phyloP scores from a whole-genome alignment of 2,113 vertebrate species.

The Romanogobio albipinnatus region DNA sequence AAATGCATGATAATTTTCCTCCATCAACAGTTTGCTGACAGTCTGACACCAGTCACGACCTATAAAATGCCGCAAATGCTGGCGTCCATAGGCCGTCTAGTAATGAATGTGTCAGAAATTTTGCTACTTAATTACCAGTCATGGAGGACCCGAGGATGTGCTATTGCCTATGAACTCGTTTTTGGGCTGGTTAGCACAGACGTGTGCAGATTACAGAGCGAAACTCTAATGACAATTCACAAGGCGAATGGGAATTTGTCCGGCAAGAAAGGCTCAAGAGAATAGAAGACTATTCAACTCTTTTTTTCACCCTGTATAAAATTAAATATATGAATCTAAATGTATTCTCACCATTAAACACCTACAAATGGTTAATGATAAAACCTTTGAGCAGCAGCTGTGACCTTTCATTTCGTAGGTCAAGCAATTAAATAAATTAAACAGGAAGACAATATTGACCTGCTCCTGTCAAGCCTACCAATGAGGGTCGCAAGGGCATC shows the following conservation, averaged over 20 bases:
- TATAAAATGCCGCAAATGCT: constrained; percentile 52
- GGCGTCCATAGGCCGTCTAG: constrained; percentile 34
- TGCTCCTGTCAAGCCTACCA: constrained; percentile 31
- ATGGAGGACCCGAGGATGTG: constrained; percentile 46
- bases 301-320: constrained; percentile 14
- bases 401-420: constrained; percentile 59
- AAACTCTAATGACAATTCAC: constrained; percentile 51
- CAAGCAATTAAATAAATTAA: constrained; percentile 55
- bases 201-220: constrained; percentile 53
- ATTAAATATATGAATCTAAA: constrained; percentile 32
- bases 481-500: constrained; percentile 17
- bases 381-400: constrained; percentile 12
- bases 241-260: constrained; percentile 42
- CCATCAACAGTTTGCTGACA: constrained; percentile 59
- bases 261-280: constrained; percentile 5
- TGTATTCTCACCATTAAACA: not conserved
- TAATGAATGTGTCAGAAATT: constrained; percentile 61
- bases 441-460: constrained; percentile 49
- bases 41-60: constrained; percentile 54
- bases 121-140: constrained; percentile 60
- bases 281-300: not conserved
- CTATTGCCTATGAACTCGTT: constrained; percentile 39
- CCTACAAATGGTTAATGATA: constrained; percentile 16
- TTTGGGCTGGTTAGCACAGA: constrained; percentile 52
- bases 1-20: constrained; percentile 57